These are phyloP conservation scores for Drosophila littoralis DNA, from an alignment of 1,140 invertebrate genomes.

Conservation along the genomic window DNA sequence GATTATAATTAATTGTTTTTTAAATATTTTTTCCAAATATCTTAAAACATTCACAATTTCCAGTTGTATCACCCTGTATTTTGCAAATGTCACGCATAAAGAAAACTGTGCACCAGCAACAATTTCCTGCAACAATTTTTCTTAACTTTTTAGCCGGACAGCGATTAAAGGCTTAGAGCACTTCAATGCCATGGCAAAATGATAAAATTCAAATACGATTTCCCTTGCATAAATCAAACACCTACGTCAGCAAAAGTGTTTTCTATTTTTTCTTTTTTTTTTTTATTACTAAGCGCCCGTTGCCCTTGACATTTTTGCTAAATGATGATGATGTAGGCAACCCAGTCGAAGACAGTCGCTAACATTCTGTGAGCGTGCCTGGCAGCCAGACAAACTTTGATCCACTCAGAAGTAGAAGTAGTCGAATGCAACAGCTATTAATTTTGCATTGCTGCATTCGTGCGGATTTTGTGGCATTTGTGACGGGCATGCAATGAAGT, in stretches of 20 bases:
- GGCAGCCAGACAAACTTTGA: conserved; percentile 35
- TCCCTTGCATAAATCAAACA: conserved; percentile 60
- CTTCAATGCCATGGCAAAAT: conserved; percentile 38
- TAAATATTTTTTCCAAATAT: background rate
- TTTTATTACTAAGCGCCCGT: conserved; percentile 1
- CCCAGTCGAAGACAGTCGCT: conserved; percentile 44
- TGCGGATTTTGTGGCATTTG: conserved; percentile 75
- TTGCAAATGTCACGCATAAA: conserved; percentile 1
- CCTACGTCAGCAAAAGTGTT: conserved; percentile 50
- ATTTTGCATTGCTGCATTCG: conserved; percentile 65
- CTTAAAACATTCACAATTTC: background rate
- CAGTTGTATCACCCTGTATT: conserved; percentile 27
- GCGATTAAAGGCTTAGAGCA: conserved; percentile 63
- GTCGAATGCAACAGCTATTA: conserved; percentile 69
- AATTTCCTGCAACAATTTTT: conserved; percentile 63
- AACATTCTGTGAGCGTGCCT: conserved; percentile 37
- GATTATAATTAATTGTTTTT: background rate
- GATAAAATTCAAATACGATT: conserved; percentile 61
- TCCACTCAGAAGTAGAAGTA: conserved; percentile 20
- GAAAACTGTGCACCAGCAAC: conserved; percentile 51
- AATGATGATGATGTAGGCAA: conserved; percentile 55
- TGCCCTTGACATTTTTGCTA: conserved; percentile 54
- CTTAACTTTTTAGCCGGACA: conserved; percentile 52
- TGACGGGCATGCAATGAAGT: conserved; percentile 61
- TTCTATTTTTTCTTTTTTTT: background rate